Evolutionary conservation across 2,797 vertebrate species (phyloP).

Genomic region (Notolabrus celidotus): DNA sequence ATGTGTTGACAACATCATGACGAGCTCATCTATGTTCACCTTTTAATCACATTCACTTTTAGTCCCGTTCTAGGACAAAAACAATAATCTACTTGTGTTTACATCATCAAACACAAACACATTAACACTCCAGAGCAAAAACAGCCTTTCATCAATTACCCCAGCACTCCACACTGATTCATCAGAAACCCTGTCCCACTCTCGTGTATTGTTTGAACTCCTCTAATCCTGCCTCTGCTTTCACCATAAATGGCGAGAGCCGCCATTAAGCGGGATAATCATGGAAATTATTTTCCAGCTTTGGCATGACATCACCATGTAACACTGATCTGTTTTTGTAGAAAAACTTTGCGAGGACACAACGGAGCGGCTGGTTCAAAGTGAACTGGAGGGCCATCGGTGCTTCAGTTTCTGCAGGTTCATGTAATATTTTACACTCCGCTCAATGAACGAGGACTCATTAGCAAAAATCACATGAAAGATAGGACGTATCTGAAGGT

Average conservation of each 20-base stretch:
- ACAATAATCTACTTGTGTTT: conserved; percentile 38
- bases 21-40: background rate
- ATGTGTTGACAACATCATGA: conserved; percentile 5
- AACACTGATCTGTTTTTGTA: conserved; percentile 22
- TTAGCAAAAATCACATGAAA: conserved; percentile 80
- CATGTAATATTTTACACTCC: conserved; percentile 75
- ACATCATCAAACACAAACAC: conserved; percentile 57
- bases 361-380: background rate
- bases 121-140: conserved; percentile 54
- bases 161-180: conserved; percentile 41
- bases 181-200: conserved; percentile 40
- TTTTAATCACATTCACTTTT: background rate
- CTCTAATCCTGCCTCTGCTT: conserved; percentile 57
- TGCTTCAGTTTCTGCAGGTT: conserved; percentile 65
- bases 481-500: conserved; percentile 75
- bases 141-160: conserved; percentile 59
- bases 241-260: conserved; percentile 50
- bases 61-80: conserved; percentile 29
- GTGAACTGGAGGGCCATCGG: conserved; percentile 23
- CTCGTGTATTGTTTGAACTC: conserved; percentile 63
- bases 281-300: conserved; percentile 51
- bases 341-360: conserved; percentile 35
- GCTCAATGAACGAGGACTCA: conserved; percentile 76
- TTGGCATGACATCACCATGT: conserved; percentile 44
- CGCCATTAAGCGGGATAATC: conserved; percentile 60